phyloP scores from a whole-genome alignment of 37 sponge, comb jelly and placozoan genomes.

The Amphimedon queenslandica region DNA sequence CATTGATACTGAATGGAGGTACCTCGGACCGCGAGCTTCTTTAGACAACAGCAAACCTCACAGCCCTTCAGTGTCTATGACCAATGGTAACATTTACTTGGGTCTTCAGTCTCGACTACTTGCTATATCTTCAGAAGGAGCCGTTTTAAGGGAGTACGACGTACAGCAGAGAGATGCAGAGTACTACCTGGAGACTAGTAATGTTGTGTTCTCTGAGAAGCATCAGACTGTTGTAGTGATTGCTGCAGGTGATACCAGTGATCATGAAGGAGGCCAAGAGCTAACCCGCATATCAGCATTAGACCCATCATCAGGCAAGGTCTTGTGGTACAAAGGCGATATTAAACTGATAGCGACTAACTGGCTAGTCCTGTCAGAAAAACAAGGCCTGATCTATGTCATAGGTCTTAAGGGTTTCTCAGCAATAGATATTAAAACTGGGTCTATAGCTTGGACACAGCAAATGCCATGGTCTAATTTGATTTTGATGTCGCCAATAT shows the following conservation, averaged over 20 bases:
- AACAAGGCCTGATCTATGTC: neutral
- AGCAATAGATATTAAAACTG: neutral
- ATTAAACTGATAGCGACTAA: neutral
- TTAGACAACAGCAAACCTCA: neutral
- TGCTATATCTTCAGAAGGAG: neutral
- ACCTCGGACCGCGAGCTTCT: neutral
- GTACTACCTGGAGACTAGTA: neutral
- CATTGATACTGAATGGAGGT: slow-evolving; percentile 13
- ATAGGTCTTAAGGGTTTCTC: neutral
- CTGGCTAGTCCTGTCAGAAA: neutral
- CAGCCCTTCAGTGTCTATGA: neutral
- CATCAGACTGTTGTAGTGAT: slow-evolving; percentile 12
- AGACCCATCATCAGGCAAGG: neutral
- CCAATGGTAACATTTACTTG: neutral
- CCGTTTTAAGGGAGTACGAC: neutral
- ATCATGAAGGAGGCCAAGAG: neutral
- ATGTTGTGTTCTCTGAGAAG: slow-evolving; percentile 4
- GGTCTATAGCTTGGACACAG: too few species aligned
- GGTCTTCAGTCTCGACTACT: neutral
- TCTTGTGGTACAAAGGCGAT: neutral
- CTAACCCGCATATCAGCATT: neutral
- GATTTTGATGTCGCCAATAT: neutral
- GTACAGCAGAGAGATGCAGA: neutral
- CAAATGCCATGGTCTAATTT: neutral
- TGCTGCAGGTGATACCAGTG: neutral